Base-by-base conservation (phyloP, 2,113 vertebrate species). In the Lamprotornis superbus region DNA sequence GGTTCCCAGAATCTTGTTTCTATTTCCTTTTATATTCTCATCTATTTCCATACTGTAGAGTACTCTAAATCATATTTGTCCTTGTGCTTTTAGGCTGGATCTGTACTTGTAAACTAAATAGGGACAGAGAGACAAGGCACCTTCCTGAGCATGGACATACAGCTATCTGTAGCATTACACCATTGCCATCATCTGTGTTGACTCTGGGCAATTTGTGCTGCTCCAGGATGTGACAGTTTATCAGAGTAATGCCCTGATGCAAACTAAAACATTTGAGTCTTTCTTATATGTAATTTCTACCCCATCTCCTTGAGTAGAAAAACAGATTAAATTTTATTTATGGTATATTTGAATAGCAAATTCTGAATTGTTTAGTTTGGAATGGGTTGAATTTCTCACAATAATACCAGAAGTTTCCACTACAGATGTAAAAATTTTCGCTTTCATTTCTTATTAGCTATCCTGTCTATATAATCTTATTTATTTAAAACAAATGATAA, bases 131-230 rank as follows among this genome's bases (percentile, higher is more conserved):
- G 30, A 76, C 8, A 28, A 78, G 37, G 12, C n/a, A 69, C 8
- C n/a, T 56, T 5, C 14, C 46, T 49, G 46, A 59, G 13, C 23
- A 16, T 10, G 40, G 39, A 14, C 23, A 47, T 42, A 10, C 6
- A 55, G 17, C 13, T 73, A 5, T 50, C 16, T 24, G 18, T 12
- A 39, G 12, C 22, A 47, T 39, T 30, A 42, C n/a, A 37, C 2
- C 37, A 30, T 28, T 64, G 52, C 7, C 61, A 65, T 17, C 23
- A 52, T 35, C 59, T 0, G 0, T 61, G 31, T 11, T 65, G 16
- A 25, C 35, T 33, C n/a, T 53, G 56, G 19, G 21, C 16, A 44
- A 30, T 18, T 65, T 37, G 13, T 35, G 22, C 59, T 81, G 11
- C 22, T 6, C 17, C n/a, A 53, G 37, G 37, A 31, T 24, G 18